Evolutionary conservation across 2,113 vertebrate genomes (phyloP).

Genomic region (Beaufortia kweichowensis): DNA sequence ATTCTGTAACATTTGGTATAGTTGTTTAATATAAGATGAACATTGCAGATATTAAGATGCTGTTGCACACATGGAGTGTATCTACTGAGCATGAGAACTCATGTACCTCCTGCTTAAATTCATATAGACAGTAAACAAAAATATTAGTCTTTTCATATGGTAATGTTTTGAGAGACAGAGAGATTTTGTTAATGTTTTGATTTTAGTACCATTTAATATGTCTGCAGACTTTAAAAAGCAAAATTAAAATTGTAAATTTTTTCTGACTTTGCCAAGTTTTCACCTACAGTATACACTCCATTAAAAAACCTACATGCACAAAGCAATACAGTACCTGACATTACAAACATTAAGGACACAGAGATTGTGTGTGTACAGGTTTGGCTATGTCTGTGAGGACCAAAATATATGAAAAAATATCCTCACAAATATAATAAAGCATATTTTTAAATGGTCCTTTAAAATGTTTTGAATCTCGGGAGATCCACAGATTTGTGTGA

Average conservation of each 20-base stretch:
- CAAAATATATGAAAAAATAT: too few species aligned
- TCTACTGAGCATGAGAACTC: neutral
- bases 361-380: neutral
- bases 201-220: neutral
- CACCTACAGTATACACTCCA: neutral
- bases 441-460: too few species aligned
- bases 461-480: too few species aligned
- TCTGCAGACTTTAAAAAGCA: too few species aligned
- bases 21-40: neutral
- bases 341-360: conserved; percentile 13
- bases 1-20: neutral
- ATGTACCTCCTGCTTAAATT: neutral
- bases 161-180: neutral
- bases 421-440: too few species aligned
- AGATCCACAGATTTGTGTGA: too few species aligned
- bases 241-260: too few species aligned
- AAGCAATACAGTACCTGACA: conserved; percentile 7
- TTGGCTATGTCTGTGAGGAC: neutral
- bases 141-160: neutral
- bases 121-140: neutral
- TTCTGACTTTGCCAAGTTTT: neutral
- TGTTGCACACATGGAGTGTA: neutral
- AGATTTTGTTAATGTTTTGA: neutral
- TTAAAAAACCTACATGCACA: conserved; percentile 6
- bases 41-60: neutral